Conservation (phyloP, 2,113 vertebrate species). For the Thunnus thynnus region DNA sequence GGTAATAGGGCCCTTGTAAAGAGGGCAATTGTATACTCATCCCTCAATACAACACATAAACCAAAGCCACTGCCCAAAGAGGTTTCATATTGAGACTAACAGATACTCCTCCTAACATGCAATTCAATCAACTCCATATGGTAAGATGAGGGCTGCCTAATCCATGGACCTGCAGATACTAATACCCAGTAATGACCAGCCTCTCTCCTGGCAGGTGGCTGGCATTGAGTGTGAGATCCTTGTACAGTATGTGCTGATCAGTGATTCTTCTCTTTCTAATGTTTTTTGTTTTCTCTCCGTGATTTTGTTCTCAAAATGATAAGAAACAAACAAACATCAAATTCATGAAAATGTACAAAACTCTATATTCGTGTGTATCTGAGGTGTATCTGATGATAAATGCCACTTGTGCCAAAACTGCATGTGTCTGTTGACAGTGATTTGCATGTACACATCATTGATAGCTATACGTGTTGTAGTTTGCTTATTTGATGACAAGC, state of each 20-base stretch:
- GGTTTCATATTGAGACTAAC: slow-evolving; percentile 2
- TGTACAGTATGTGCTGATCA: not conserved
- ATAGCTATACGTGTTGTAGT: too few species aligned
- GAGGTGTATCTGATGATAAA: not conserved
- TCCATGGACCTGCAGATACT: slow-evolving; percentile 3
- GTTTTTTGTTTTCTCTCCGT: not conserved
- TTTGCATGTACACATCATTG: too few species aligned
- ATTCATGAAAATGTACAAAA: not conserved
- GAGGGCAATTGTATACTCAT: slow-evolving; percentile 23
- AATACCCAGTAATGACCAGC: slow-evolving; percentile 14
- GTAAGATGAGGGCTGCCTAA: not conserved
- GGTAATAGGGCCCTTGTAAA: slow-evolving; percentile 68
- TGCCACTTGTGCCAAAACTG: not conserved
- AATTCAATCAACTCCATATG: not conserved
- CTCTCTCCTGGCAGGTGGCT: slow-evolving; percentile 36
- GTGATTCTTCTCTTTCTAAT: not conserved
- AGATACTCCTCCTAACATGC: not conserved
- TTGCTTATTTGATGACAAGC: too few species aligned
- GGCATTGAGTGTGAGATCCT: not conserved
- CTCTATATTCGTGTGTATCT: not conserved
- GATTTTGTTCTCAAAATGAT: slow-evolving; percentile 23
- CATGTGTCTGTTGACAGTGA: too few species aligned
- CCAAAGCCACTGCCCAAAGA: slow-evolving; percentile 7
- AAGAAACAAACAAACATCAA: slow-evolving; percentile 20
- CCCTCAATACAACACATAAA: slow-evolving; percentile 23